These are phyloP conservation scores for Limnephilus rhombicus DNA, from an alignment of 2,888 invertebrate genomes.

Conservation along the genomic window DNA sequence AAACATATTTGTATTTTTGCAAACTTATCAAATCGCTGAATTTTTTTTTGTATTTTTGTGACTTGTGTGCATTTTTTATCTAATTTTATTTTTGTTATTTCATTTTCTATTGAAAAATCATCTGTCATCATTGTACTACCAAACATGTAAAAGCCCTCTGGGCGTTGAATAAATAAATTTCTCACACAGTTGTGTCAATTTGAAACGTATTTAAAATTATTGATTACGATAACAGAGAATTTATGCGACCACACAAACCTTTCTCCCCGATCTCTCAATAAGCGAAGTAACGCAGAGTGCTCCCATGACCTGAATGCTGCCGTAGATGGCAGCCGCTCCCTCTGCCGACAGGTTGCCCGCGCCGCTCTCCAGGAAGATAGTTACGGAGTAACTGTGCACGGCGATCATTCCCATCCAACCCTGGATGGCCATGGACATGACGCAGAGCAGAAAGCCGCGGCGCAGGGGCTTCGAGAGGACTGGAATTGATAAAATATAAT, in stretches of 20 bases:
- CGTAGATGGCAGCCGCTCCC: slow-evolving; percentile 54
- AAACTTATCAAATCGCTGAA: too few relatives aligned
- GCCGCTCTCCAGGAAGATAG: slow-evolving; percentile 60
- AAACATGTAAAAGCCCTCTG: too few relatives aligned
- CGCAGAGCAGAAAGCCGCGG: slow-evolving; percentile 52
- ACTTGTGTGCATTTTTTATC: too few relatives aligned
- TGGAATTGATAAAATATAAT: slow-evolving; percentile 13
- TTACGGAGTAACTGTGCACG: slow-evolving; percentile 57
- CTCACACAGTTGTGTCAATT: too few relatives aligned
- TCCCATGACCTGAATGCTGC: slow-evolving; percentile 60
- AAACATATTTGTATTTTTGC: too few relatives aligned
- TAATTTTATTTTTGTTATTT: too few relatives aligned
- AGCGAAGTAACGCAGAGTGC: slow-evolving; percentile 33
- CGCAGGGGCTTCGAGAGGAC: slow-evolving; percentile 51
- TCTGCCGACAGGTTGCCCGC: slow-evolving; percentile 37
- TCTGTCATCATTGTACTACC: too few relatives aligned
- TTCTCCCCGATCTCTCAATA: slow-evolving; percentile 58
- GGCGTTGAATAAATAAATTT: too few relatives aligned
- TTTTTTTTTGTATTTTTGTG: too few relatives aligned
- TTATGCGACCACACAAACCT: slow-evolving; percentile 30
- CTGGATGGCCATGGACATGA: slow-evolving; percentile 36
- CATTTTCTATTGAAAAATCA: too few relatives aligned
- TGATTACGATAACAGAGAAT: too few relatives aligned
- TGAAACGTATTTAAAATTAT: too few relatives aligned
- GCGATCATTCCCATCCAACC: slow-evolving; percentile 59